Evolutionary conservation across 2,113 vertebrate genomes (phyloP), one percentile per base, ranked within the genome.

Genomic region (Lethenteron camtschaticum): DNA sequence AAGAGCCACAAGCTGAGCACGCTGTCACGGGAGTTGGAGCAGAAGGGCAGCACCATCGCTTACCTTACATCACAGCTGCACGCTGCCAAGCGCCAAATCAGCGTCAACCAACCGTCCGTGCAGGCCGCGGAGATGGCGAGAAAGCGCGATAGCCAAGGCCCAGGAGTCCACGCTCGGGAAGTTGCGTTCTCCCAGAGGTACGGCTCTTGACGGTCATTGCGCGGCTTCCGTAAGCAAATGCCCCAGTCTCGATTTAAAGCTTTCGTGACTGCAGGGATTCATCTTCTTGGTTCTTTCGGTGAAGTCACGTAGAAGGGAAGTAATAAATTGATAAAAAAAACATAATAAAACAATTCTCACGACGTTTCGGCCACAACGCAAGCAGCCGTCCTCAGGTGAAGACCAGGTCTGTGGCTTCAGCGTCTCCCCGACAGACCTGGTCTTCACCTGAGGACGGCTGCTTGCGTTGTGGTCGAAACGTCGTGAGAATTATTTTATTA

Each of bases 11-110:
- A 85, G 78, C 79, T 99, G 74, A 86, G 81, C 3, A 78, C 92
- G 80, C 75, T 99, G 78, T 90, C 87, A 0, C 81, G 85, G 1
- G 94, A 99, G 81, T 81, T 99, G 74, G 94, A 99, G 81, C 94
- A 96, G 82, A 80, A 90, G 55, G 90, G 90, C 0, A 80, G 86
- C 83, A 90, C 94, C 11, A 86, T 96, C 2, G 89, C 92, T 0
- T 96, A 95, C 76, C 85, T 99, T 57, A 96, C 90, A 9, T 78
- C 94, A 0, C 94, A 96, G 74, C 89, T 99, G 69, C 94, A 96
- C 0, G 85, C 92, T 6, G 84, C 94, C 3, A 89, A 86, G 82
- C 89, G 87, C 76, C 88, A 88, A 79, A 66, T 66, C 8, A 66
- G n/a, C 63, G 63, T 24, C 63, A 16, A 24, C n/a, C 63, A 66